Evolutionary conservation across 2,888 invertebrate species (phyloP).

Genomic region (Platynereis dumerilii): DNA sequence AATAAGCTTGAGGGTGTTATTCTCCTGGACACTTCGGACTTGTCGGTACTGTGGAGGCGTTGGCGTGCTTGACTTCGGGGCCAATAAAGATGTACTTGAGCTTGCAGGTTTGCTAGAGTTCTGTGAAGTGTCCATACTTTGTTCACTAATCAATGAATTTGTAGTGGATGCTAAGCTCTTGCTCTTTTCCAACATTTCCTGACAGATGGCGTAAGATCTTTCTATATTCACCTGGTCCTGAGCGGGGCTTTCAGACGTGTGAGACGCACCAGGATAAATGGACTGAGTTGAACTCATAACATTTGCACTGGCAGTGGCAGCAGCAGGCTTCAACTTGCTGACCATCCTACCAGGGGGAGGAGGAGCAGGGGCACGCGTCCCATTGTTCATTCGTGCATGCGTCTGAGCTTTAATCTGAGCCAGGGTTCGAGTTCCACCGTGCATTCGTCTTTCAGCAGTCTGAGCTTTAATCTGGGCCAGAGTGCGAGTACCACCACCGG

Average conservation of each 20-base stretch:
- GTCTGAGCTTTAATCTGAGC: slow-evolving; percentile 24
- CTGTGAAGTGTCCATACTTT: too few relatives aligned
- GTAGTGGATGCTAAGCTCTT: too few relatives aligned
- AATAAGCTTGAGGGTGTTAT: slow-evolving; percentile 1
- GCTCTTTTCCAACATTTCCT: slow-evolving; percentile 85
- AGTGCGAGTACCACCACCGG: slow-evolving; percentile 51
- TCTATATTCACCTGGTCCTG: slow-evolving; percentile 78
- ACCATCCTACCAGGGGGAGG: not conserved
- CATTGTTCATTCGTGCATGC: not conserved
- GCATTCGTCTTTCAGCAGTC: slow-evolving; percentile 42
- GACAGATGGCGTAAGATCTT: slow-evolving; percentile 87
- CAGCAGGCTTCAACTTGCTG: too few relatives aligned
- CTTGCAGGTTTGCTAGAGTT: too few relatives aligned
- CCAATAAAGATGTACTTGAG: too few relatives aligned
- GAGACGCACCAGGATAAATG: not conserved
- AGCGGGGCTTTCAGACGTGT: slow-evolving; percentile 26
- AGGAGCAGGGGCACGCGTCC: not conserved
- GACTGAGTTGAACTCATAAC: not conserved
- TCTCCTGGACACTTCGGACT: too few relatives aligned
- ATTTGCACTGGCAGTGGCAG: not conserved
- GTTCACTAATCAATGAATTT: too few relatives aligned
- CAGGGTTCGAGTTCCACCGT: not conserved
- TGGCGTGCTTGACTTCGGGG: too few relatives aligned
- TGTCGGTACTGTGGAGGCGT: too few relatives aligned
- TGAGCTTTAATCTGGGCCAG: slow-evolving; percentile 60